Percentiles rank a stretch among this genome's conserved stretches.
Conservation (phyloP, 2,113 vertebrate species). For the Leucosticte australis region DNA sequence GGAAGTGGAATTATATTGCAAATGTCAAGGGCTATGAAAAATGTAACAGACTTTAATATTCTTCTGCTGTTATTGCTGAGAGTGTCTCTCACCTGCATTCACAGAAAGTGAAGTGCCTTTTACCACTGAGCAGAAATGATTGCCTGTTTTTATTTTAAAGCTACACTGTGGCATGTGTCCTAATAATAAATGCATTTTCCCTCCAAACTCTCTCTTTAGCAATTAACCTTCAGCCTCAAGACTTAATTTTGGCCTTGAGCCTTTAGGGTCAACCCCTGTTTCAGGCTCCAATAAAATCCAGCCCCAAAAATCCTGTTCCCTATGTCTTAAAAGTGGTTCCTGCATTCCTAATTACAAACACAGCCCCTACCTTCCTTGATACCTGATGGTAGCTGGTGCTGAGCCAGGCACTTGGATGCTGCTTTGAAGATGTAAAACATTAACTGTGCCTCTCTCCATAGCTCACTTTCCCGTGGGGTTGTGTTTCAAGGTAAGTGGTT, state of each 20-base stretch:
- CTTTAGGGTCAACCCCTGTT: background rate
- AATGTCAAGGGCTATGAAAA: slow-evolving; percentile 62
- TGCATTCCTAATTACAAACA: background rate
- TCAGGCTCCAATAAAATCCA: background rate
- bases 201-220: background rate
- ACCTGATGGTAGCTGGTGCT: background rate
- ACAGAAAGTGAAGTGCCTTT: slow-evolving; percentile 34
- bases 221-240: background rate
- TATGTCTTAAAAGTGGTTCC: background rate
- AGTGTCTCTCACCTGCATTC: slow-evolving; percentile 41
- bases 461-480: slow-evolving; percentile 3
- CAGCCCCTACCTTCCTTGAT: background rate
- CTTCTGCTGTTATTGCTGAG: slow-evolving; percentile 39
- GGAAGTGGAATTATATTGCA: slow-evolving; percentile 50
- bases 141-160: slow-evolving; percentile 24
- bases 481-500: slow-evolving; percentile 66
- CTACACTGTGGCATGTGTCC: background rate
- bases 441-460: slow-evolving; percentile 3
- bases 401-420: background rate
- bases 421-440: slow-evolving; percentile 39
- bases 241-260: background rate
- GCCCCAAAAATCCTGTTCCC: background rate
- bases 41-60: slow-evolving; percentile 60
- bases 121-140: slow-evolving; percentile 14
- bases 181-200: background rate